Evolutionary conservation across 2,888 invertebrate genomes (phyloP).

Genomic region (Cordilura impudica): DNA sequence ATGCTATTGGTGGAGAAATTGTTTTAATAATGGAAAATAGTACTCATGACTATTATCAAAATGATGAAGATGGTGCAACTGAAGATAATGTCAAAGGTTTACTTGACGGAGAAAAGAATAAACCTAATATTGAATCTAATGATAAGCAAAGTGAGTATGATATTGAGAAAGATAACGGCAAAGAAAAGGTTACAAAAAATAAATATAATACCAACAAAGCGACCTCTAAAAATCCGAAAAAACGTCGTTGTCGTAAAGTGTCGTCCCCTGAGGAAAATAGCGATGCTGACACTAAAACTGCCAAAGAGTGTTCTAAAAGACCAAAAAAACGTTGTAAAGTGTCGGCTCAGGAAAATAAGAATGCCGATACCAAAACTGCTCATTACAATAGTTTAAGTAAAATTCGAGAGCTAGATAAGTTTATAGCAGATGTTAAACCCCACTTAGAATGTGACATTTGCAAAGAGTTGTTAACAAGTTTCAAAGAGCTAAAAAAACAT

Average conservation of each 20-base stretch:
- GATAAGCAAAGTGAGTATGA: background rate
- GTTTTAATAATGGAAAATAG: background rate
- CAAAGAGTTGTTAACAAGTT: constrained; percentile 33
- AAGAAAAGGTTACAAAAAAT: constrained; percentile 2
- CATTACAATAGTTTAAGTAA: constrained; percentile 37
- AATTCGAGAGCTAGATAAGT: constrained; percentile 55
- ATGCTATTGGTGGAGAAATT: constrained; percentile 4
- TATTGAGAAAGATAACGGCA: constrained; percentile 12
- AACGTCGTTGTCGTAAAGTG: background rate
- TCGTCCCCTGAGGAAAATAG: background rate
- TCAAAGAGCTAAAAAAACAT: constrained; percentile 60
- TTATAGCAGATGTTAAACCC: constrained; percentile 61
- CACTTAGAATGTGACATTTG: constrained; percentile 63
- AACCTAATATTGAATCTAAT: background rate
- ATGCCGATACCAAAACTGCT: constrained; percentile 10
- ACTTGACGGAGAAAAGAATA: background rate
- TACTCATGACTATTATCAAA: background rate
- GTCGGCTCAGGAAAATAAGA: background rate
- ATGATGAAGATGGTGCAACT: background rate
- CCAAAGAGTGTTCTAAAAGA: background rate
- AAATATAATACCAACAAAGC: background rate
- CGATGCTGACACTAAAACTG: background rate
- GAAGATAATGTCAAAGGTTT: background rate
- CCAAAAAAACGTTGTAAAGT: background rate
- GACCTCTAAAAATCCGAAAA: background rate